Conservation (phyloP, 2,888 invertebrate species). For the Sceliomorpha sp. region DNA sequence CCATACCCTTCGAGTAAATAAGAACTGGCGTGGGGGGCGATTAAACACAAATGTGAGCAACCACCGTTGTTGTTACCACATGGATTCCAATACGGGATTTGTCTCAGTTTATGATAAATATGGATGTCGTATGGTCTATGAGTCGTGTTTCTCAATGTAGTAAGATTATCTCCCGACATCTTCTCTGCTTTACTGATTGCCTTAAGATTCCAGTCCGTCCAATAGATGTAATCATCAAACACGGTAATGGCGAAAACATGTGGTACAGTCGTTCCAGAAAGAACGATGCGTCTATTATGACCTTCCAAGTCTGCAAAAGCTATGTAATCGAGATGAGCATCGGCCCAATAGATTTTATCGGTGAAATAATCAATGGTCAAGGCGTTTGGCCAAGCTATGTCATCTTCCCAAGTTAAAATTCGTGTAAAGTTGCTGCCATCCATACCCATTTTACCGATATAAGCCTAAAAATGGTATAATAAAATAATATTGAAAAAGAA, state of each 20-base stretch:
- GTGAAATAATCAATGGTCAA: constrained; percentile 98
- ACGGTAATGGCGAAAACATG: constrained; percentile 97
- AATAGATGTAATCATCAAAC: constrained; percentile 96
- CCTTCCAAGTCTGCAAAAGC: constrained; percentile 97
- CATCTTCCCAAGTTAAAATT: constrained; percentile 94
- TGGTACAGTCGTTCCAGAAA: constrained; percentile 91
- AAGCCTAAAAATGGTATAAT: constrained; percentile 91
- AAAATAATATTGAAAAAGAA: no score
- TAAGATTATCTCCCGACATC: constrained; percentile 89
- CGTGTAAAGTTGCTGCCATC: constrained; percentile 95
- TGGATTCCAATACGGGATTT: constrained; percentile 92
- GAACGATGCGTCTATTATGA: constrained; percentile 89
- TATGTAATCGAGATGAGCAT: constrained; percentile 98
- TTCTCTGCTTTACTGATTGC: constrained; percentile 95
- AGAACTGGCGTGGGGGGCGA: constrained; percentile 91
- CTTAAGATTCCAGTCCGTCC: constrained; percentile 99
- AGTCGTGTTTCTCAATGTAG: constrained; percentile 91
- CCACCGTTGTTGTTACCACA: constrained; percentile 96
- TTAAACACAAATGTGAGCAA: constrained; percentile 96
- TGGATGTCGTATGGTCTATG: constrained; percentile 97
- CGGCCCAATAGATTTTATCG: constrained; percentile 97
- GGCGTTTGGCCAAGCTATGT: constrained; percentile 99
- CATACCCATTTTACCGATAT: constrained; percentile 98
- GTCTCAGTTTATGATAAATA: constrained; percentile 93
- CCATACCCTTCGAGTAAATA: no score